A percentile compares a stretch with the other conserved stretches of the same genome.
phyloP scores from a whole-genome alignment of 2,888 invertebrate genomes.

The Andrena trimmerana region DNA sequence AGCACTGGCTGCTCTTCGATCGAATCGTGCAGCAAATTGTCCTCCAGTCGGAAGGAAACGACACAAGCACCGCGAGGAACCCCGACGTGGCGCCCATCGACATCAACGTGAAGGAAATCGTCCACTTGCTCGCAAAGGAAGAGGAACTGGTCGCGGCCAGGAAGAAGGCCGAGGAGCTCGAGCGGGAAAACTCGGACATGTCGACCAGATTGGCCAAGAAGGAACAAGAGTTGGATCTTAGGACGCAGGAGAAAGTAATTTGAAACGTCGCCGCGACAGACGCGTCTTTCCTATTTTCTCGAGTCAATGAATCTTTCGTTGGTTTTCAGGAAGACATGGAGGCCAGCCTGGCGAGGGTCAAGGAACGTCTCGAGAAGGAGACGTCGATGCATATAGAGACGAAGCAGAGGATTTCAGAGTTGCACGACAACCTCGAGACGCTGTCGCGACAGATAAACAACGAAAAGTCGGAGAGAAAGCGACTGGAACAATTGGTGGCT shows the following conservation, averaged over 20 bases:
- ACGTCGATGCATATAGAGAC: slow-evolving; percentile 95
- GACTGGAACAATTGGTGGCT: slow-evolving; percentile 94
- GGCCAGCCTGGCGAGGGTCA: slow-evolving; percentile 92
- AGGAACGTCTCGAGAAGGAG: slow-evolving; percentile 95
- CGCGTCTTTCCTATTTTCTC: background rate
- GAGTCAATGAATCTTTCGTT: background rate
- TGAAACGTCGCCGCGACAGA: slow-evolving; percentile 24
- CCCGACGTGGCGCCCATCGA: slow-evolving; percentile 94
- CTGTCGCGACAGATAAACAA: slow-evolving; percentile 88
- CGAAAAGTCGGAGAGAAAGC: slow-evolving; percentile 92
- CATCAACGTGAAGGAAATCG: slow-evolving; percentile 96
- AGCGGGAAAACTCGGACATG: slow-evolving; percentile 95
- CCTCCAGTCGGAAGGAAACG: slow-evolving; percentile 90
- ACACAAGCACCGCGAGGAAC: slow-evolving; percentile 87
- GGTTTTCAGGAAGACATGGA: slow-evolving; percentile 91
- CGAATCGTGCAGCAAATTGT: slow-evolving; percentile 97
- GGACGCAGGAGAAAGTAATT: slow-evolving; percentile 92
- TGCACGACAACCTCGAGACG: slow-evolving; percentile 87
- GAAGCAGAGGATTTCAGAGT: slow-evolving; percentile 90
- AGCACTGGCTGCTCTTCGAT: slow-evolving; percentile 97
- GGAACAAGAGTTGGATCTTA: slow-evolving; percentile 96
- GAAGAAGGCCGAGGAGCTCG: slow-evolving; percentile 94
- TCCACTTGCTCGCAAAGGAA: slow-evolving; percentile 96
- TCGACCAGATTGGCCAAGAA: slow-evolving; percentile 95
- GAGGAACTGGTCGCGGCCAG: slow-evolving; percentile 95